Base-by-base conservation (phyloP, 2,888 invertebrate species). In the Dione vanillae region DNA sequence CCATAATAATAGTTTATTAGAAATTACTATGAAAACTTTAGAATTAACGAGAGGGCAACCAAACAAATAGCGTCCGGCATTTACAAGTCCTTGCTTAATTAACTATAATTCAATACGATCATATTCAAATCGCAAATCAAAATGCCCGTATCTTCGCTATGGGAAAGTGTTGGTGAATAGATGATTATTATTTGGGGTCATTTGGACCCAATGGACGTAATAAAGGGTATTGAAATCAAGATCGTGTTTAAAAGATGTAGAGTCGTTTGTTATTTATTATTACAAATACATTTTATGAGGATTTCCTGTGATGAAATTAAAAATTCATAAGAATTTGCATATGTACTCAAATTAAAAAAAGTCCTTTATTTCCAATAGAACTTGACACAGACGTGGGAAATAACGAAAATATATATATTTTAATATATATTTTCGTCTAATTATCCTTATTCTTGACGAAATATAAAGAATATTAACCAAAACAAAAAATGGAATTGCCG, bases 111-210 rank as follows among this genome's bases (percentile, higher is more conserved):
- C 87, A 84, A 80, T 84, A 85, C 83, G 85, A 82, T 83, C 80
- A 82, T 84, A 91, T 91, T 91, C 88, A 91, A 89, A 91, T 88
- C 82, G 85, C 85, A 87, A 91, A 91, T 91, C 91, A 91, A 83
- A 91, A 85, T 87, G 85, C 92, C 92, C 92, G 92, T 93, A 93
- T 93, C 89, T 86, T 86, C 76, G 80, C 81, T 87, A 88, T 92
- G 92, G 90, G 92, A 92, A 93, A 90, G 79, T 87, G 83, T 85
- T 81, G 81, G 82, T 91, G 88, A 90, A 90, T 90, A 83, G 84
- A 88, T 91, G 85, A 91, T 92, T 89, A 88, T 89, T 87, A 85
- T 85, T 86, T 86, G 86, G 92, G 92, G 91, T 92, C 92, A 92
- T 91, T 92, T 91, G 87, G 81, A 83, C 79, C 79, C 88, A 86